Percentiles rank a stretch among this genome's conserved stretches.
These are phyloP conservation scores for Pygoscelis adeliae DNA, from an alignment of 2,113 vertebrate species.

Conservation along the genomic window DNA sequence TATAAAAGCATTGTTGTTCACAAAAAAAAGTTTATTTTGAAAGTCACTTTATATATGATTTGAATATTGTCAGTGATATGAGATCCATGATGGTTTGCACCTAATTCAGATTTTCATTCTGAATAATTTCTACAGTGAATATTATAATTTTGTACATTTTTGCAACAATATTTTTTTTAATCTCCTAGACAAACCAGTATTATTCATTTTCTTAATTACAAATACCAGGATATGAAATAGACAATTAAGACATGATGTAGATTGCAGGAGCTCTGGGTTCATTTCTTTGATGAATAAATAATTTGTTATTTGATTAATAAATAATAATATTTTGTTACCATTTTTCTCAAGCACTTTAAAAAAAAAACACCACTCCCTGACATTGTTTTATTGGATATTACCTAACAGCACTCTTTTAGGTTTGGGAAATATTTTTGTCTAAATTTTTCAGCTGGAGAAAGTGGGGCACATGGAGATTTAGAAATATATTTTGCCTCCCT, in stretches of 20 bases:
- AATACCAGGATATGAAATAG: neutral
- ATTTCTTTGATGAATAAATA: conserved; percentile 57
- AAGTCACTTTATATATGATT: neutral
- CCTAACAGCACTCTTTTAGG: neutral
- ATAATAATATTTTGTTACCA: conserved; percentile 45
- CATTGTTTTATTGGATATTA: neutral
- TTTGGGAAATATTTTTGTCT: neutral
- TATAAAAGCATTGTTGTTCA: neutral
- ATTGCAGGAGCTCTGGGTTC: neutral
- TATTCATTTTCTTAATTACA: conserved; percentile 10
- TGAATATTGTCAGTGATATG: neutral
- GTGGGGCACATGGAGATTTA: neutral
- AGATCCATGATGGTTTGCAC: neutral
- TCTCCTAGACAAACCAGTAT: neutral
- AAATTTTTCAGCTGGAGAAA: neutral
- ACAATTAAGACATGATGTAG: neutral
- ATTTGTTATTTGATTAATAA: conserved; percentile 52
- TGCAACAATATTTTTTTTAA: neutral
- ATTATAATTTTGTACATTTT: neutral
- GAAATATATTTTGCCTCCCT: neutral
- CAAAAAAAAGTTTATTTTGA: neutral
- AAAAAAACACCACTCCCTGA: neutral
- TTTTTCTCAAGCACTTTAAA: neutral
- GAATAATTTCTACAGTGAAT: neutral
- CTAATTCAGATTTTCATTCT: neutral